A percentile compares a stretch with the other conserved stretches of the same genome.
Evolutionary conservation across 2,113 vertebrate species (phyloP).

Genomic region (Ctenomys sociabilis): DNA sequence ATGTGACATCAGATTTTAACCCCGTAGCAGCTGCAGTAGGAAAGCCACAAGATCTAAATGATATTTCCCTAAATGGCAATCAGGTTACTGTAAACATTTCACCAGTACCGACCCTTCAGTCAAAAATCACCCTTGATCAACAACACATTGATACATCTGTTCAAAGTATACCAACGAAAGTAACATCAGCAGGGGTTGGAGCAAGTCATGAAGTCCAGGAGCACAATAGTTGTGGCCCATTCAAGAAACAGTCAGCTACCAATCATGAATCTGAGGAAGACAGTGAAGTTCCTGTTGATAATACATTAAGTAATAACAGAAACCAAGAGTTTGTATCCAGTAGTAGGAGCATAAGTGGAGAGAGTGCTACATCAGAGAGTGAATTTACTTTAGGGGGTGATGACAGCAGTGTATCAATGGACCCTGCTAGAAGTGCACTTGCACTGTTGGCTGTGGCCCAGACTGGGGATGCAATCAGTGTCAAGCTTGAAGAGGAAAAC

Average conservation of each 20-base stretch:
- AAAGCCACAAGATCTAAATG: constrained; percentile 90
- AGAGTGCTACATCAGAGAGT: constrained; percentile 85
- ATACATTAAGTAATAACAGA: constrained; percentile 85
- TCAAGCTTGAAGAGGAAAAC: constrained; percentile 89
- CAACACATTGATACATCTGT: constrained; percentile 85
- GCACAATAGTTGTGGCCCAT: constrained; percentile 78
- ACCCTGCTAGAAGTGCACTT: constrained; percentile 80
- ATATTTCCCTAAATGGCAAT: constrained; percentile 91
- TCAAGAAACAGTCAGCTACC: constrained; percentile 84
- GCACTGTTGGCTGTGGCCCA: constrained; percentile 81
- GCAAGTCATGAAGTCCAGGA: constrained; percentile 86
- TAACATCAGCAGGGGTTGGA: constrained; percentile 82
- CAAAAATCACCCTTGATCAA: constrained; percentile 87
- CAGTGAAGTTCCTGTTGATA: constrained; percentile 84
- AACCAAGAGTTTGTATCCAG: constrained; percentile 89
- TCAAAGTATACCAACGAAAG: constrained; percentile 83
- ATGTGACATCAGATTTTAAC: constrained; percentile 90
- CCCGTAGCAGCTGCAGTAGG: constrained; percentile 87
- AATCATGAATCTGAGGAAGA: constrained; percentile 87
- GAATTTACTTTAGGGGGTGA: constrained; percentile 88
- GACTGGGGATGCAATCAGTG: constrained; percentile 79
- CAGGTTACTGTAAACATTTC: constrained; percentile 91
- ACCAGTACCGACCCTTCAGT: constrained; percentile 84
- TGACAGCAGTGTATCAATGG: constrained; percentile 84
- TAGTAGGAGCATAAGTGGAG: constrained; percentile 88